These are phyloP conservation scores for Ellobium chinense DNA, from an alignment of 2,888 invertebrate species.

Conservation along the genomic window DNA sequence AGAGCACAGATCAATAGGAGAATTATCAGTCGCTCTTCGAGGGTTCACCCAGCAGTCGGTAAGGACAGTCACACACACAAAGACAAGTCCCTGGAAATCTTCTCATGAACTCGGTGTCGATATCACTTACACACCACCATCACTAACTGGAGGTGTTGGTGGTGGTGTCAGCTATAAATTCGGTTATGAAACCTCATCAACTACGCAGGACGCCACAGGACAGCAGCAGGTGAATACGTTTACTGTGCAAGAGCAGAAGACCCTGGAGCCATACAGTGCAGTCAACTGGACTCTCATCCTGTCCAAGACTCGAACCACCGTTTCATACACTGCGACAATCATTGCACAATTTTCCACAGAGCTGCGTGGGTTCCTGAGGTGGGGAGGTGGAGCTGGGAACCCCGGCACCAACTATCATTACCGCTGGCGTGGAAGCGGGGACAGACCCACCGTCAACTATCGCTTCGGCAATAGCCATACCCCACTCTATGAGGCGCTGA, in stretches of 20 bases:
- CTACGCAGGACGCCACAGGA: background rate
- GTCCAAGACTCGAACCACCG: conserved; percentile 13
- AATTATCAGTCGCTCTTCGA: too few relatives aligned
- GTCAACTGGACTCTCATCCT: background rate
- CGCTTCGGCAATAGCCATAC: background rate
- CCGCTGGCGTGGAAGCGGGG: conserved; percentile 6
- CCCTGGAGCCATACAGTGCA: background rate
- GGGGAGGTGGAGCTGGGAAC: conserved; percentile 1
- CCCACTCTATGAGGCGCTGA: conserved; percentile 16
- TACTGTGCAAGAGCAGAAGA: background rate
- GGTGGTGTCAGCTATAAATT: too few relatives aligned
- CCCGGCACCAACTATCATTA: conserved; percentile 9
- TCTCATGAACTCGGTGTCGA: too few relatives aligned
- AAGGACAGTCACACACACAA: too few relatives aligned
- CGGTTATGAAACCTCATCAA: background rate
- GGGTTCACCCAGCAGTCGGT: too few relatives aligned
- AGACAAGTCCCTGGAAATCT: too few relatives aligned
- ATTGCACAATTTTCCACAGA: conserved; percentile 18
- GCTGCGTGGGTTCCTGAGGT: conserved; percentile 17
- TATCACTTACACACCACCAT: too few relatives aligned
- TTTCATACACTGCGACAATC: conserved; percentile 18
- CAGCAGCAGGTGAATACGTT: background rate
- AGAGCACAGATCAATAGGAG: too few relatives aligned
- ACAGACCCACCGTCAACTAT: conserved; percentile 15
- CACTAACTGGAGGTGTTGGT: too few relatives aligned